A percentile compares a stretch with the other conserved stretches of the same genome.
Evolutionary conservation across 2,113 vertebrate genomes (phyloP).

Genomic region (Burhinus oedicnemus): DNA sequence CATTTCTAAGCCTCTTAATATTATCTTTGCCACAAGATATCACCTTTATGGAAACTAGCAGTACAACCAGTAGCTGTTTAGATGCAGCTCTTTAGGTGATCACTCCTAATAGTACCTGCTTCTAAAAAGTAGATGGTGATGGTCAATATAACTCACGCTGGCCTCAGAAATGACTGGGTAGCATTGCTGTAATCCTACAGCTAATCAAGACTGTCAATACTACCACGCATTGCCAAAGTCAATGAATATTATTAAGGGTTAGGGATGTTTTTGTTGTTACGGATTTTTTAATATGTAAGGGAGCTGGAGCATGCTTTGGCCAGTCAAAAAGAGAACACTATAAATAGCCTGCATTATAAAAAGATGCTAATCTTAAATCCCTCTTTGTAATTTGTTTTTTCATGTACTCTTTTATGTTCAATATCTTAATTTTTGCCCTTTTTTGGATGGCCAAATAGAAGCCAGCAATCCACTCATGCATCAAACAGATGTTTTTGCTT

Average conservation of each 20-base stretch:
- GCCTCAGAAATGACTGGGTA: slow-evolving; percentile 9
- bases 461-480: slow-evolving; percentile 63
- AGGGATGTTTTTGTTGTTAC: not conserved
- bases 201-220: slow-evolving; percentile 46
- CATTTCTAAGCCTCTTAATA: not conserved
- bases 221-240: slow-evolving; percentile 5
- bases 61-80: not conserved
- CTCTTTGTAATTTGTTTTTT: slow-evolving; percentile 70
- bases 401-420: slow-evolving; percentile 62
- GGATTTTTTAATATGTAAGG: not conserved
- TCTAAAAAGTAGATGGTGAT: not conserved
- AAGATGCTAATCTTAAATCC: slow-evolving; percentile 68
- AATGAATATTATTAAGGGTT: slow-evolving; percentile 35
- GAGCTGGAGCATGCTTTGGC: slow-evolving; percentile 33
- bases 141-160: not conserved
- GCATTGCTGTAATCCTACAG: slow-evolving; percentile 42
- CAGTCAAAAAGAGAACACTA: slow-evolving; percentile 52
- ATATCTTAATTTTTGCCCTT: slow-evolving; percentile 68
- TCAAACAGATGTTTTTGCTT: slow-evolving; percentile 77
- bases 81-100: not conserved
- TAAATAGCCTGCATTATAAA: slow-evolving; percentile 53
- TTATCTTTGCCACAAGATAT: not conserved
- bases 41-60: not conserved
- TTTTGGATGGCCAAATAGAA: slow-evolving; percentile 70
- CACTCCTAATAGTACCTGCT: not conserved